phyloP scores from a whole-genome alignment of 2,797 vertebrate species.

The Leptatherina wallacei region DNA sequence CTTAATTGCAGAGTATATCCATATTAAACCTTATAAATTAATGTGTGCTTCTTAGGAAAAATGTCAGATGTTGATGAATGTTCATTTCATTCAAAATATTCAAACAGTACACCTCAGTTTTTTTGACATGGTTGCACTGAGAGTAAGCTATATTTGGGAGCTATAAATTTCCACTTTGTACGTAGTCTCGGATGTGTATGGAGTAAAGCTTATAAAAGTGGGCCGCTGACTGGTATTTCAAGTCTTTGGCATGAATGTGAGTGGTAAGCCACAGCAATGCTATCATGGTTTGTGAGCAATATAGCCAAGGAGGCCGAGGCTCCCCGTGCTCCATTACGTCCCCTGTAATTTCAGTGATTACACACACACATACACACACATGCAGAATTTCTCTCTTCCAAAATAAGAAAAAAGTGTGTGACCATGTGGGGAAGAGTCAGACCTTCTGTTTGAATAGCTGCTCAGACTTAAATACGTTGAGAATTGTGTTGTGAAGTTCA shows the following conservation, averaged over 20 bases:
- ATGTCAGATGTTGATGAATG: constrained; percentile 22
- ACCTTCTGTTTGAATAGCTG: constrained; percentile 68
- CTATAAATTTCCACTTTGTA: constrained; percentile 75
- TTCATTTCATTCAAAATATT: constrained; percentile 58
- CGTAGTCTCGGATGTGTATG: constrained; percentile 68
- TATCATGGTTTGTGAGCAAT: constrained; percentile 81
- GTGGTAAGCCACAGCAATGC: constrained; percentile 84
- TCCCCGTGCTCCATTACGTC: constrained; percentile 75
- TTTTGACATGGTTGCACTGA: constrained; percentile 38
- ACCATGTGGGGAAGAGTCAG: constrained; percentile 64
- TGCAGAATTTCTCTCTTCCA: constrained; percentile 56
- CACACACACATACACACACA: constrained; percentile 53
- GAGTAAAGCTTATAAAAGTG: constrained; percentile 77
- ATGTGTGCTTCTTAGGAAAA: constrained; percentile 37
- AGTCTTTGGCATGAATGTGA: constrained; percentile 77
- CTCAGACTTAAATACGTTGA: constrained; percentile 55
- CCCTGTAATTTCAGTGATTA: constrained; percentile 84
- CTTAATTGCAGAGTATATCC: constrained; percentile 19
- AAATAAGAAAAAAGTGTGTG: constrained; percentile 72
- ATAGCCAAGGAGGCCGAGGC: constrained; percentile 75
- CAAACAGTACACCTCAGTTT: constrained; percentile 39
- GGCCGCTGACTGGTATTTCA: constrained; percentile 79
- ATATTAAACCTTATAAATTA: constrained; percentile 38
- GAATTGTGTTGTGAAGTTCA: constrained; percentile 50
- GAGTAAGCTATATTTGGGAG: constrained; percentile 66